Conservation (phyloP, 2,113 vertebrate species). For the Thomomys bottae region DNA sequence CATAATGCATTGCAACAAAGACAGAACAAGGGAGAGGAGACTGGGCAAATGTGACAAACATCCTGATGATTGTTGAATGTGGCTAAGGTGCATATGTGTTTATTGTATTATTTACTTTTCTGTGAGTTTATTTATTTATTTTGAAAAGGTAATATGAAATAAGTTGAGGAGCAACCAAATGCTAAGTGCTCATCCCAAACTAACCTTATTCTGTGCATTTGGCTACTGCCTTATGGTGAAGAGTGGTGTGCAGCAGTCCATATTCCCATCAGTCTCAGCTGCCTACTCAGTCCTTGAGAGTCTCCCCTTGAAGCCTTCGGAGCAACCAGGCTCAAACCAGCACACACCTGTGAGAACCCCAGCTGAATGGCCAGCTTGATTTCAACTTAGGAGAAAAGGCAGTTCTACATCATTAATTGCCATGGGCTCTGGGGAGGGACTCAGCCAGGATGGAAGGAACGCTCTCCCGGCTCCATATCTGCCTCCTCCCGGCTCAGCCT, state of each 20-base stretch:
- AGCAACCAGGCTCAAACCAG: neutral
- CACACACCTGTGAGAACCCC: constrained; percentile 49
- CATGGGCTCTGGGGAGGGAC: constrained; percentile 43
- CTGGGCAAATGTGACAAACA: constrained; percentile 1
- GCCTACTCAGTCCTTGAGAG: neutral
- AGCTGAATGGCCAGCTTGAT: neutral
- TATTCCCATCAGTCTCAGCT: neutral
- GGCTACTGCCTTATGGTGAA: neutral
- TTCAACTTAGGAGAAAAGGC: constrained; percentile 39
- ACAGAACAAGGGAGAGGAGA: neutral
- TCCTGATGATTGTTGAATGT: neutral
- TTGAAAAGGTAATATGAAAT: too few relatives aligned
- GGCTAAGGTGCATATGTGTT: neutral
- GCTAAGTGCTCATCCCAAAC: neutral
- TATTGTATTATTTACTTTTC: neutral
- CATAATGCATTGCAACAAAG: too few relatives aligned
- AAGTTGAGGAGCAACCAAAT: neutral
- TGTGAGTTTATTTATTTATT: neutral
- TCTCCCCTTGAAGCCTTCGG: neutral
- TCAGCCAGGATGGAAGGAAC: constrained; percentile 51
- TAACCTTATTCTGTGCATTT: neutral
- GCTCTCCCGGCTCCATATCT: neutral
- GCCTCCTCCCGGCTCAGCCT: neutral
- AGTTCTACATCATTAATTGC: constrained; percentile 75
- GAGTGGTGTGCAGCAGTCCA: neutral